Conservation (phyloP, 2,113 vertebrate species). For the Etheostoma cragini region DNA sequence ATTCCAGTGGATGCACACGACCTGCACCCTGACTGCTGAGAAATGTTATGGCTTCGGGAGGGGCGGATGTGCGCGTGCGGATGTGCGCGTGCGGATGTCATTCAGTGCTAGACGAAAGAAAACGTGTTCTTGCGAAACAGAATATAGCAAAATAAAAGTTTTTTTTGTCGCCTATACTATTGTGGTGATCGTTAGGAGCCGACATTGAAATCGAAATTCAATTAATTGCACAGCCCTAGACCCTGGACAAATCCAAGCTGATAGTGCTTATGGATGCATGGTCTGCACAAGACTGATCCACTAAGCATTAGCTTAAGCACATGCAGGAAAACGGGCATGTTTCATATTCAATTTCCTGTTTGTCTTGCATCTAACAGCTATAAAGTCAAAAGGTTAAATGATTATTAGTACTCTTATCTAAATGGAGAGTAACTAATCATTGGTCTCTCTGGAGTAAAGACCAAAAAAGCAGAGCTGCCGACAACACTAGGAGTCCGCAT, state of each 20-base stretch:
- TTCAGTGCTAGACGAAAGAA: no score
- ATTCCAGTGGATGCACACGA: no score
- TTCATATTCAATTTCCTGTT: not conserved
- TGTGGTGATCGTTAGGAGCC: no score
- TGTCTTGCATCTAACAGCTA: not conserved
- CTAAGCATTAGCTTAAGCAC: not conserved
- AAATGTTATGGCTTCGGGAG: no score
- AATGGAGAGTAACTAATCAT: slow-evolving; percentile 43
- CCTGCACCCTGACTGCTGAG: no score
- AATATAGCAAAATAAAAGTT: no score
- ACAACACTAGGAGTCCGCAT: slow-evolving; percentile 52
- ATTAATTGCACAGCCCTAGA: not conserved
- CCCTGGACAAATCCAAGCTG: not conserved
- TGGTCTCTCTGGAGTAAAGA: slow-evolving; percentile 44
- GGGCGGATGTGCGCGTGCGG: no score
- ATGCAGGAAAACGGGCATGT: slow-evolving; percentile 17
- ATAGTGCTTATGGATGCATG: not conserved
- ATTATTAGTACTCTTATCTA: not conserved
- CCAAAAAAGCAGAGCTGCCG: slow-evolving; percentile 65
- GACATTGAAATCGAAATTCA: no score
- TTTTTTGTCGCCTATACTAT: no score
- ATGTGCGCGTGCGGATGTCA: no score
- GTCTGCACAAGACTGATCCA: not conserved
- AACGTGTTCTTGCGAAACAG: no score
- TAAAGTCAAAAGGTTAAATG: not conserved